Conservation (phyloP, 2,113 vertebrate genomes). For the Pholis gunnellus region DNA sequence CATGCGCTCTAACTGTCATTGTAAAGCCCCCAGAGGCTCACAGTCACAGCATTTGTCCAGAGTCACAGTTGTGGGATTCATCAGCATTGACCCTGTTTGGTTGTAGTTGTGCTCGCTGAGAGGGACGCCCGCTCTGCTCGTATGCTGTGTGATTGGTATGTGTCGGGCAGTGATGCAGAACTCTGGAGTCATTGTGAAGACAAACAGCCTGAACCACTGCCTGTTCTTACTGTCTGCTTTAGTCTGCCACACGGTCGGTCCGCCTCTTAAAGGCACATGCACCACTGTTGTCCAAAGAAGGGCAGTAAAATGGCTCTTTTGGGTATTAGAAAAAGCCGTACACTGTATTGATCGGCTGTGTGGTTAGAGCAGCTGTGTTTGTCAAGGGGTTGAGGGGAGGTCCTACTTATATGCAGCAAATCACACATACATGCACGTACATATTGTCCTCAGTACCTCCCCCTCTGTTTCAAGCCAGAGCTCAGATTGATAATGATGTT, state of each 20-base stretch:
- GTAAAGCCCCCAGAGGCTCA: conserved; percentile 59
- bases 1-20: conserved; percentile 65
- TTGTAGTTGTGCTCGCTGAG: conserved; percentile 16
- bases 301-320: conserved; percentile 69
- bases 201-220: conserved; percentile 82
- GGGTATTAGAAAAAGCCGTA: conserved; percentile 40
- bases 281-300: conserved; percentile 48
- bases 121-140: conserved; percentile 21
- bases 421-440: conserved; percentile 28
- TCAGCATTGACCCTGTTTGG: conserved; percentile 31
- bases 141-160: conserved; percentile 54
- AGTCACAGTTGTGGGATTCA: conserved; percentile 33
- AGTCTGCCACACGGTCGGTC: conserved; percentile 74
- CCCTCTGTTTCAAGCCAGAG: conserved; percentile 63
- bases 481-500: conserved; percentile 80
- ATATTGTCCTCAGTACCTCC: conserved; percentile 56
- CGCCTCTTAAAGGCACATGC: conserved; percentile 85
- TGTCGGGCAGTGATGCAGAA: conserved; percentile 76
- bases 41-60: conserved; percentile 56
- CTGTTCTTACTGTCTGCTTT: conserved; percentile 78
- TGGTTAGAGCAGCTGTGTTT: conserved; percentile 42
- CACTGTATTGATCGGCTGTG: conserved; percentile 45
- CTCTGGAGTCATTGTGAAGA: conserved; percentile 81
- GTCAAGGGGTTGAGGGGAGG: conserved; percentile 23
- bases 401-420: conserved; percentile 45